Evolutionary conservation across 2,113 vertebrate species (phyloP).

Genomic region (Cathartes aura): DNA sequence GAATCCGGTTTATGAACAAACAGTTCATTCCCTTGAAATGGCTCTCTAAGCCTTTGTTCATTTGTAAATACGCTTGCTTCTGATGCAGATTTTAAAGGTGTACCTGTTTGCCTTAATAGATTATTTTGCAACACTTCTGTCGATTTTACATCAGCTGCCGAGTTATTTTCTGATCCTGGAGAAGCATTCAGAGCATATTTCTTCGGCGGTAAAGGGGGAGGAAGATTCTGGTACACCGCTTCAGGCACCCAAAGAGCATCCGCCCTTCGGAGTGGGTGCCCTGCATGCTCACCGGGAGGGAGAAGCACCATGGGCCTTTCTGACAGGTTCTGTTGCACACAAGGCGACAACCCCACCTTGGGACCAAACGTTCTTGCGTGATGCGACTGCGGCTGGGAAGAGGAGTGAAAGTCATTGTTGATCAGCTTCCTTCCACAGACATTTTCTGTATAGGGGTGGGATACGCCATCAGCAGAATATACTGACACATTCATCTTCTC

Average conservation of each 20-base stretch:
- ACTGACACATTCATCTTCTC: background rate
- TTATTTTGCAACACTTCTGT: background rate
- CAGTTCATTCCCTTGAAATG: conserved; percentile 45
- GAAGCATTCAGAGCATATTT: conserved; percentile 61
- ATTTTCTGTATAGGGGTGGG: background rate
- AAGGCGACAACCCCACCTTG: conserved; percentile 2
- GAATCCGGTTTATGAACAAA: background rate
- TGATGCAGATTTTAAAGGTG: conserved; percentile 1
- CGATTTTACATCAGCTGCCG: background rate
- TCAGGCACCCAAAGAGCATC: conserved; percentile 46
- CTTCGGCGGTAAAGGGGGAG: conserved; percentile 86
- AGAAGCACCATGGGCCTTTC: background rate
- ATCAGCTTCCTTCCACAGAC: conserved; percentile 18
- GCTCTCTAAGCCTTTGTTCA: conserved; percentile 37
- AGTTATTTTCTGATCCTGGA: conserved; percentile 34
- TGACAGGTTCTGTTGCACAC: background rate
- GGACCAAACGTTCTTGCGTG: background rate
- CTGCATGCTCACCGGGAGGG: background rate
- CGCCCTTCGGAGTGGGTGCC: background rate
- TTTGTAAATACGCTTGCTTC: background rate
- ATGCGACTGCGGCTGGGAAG: background rate
- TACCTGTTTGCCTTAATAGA: background rate
- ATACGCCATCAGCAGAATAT: background rate
- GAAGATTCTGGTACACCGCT: conserved; percentile 68
- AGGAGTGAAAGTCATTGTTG: background rate